Evolutionary conservation across 1,140 invertebrate species (phyloP), one percentile per base, ranked within the genome.

Genomic region (Drosophila equinoxialis): DNA sequence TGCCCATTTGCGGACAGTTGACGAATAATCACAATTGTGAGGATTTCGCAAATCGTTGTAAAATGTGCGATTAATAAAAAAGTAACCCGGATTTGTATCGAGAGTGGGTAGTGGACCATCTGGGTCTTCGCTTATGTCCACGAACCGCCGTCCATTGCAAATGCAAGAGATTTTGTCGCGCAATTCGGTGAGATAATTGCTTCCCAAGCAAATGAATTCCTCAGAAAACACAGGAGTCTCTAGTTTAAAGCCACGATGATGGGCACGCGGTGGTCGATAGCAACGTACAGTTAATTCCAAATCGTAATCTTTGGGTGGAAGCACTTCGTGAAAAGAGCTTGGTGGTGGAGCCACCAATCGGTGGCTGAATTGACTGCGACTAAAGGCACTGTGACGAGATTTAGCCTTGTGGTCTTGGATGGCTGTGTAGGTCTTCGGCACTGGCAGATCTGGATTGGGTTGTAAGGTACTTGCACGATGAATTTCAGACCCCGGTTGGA

Each of bases 51-150:
- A 92, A 90, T 97, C 96, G 92, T 96, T 96, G 91, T 97, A 97
- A 92, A 97, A 97, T 33, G 94, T 95, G 70, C 95, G 94, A 86
- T 96, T 95, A 58, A 97, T 96, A 81, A 95, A 97, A 81, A 97
- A 95, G 85, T 96, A 96, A 0, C 95, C 95, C 0, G 96, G 82
- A 69, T 92, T 68, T 6, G 61, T 75, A 86, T 95, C 94, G 20
- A 94, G 93, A 10, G 90, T 87, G 2, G 92, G 74, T 5, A 90
- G 65, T 4, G 90, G 71, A 0, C 91, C 71, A 7, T 94, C 87
- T 0, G 95, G 94, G 62, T 94, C 86, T 5, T 94, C 79, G 79
- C 95, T 96, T 3, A 94, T 92, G 72, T 96, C 96, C 23, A 93
- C 92, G 37, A 94, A 92, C 62, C 94, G 91, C 42, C 93, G 93